A percentile compares a stretch with the other conserved stretches of the same genome.
These are phyloP conservation scores for Eupithecia subumbrata DNA, from an alignment of 2,888 invertebrate species.

Conservation along the genomic window DNA sequence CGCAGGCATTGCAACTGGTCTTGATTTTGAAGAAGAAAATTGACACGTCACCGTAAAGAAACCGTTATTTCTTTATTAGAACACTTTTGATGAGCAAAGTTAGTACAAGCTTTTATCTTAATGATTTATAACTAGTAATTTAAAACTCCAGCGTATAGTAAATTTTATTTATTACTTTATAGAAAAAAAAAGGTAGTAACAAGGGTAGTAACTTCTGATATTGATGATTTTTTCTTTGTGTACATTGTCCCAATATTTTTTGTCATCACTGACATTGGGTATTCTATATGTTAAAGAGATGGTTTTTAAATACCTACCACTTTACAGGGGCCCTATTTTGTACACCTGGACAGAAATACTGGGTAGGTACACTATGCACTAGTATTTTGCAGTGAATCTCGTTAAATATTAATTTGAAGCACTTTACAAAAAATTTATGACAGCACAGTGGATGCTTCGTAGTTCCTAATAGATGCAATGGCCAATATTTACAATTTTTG, in stretches of 20 bases:
- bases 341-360: neutral
- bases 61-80: neutral
- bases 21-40: neutral
- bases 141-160: neutral
- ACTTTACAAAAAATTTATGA: neutral
- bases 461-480: slow-evolving; percentile 4
- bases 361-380: neutral
- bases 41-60: neutral
- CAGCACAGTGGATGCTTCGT: neutral
- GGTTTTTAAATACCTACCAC: neutral
- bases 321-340: neutral
- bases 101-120: neutral
- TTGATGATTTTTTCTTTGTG: neutral
- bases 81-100: slow-evolving; percentile 13
- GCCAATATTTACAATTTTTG: neutral
- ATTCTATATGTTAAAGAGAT: neutral
- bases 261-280: neutral
- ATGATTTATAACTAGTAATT: neutral
- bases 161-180: neutral
- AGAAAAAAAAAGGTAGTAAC: no score
- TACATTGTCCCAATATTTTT: neutral
- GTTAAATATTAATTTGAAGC: neutral
- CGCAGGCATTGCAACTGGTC: neutral
- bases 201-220: no score
- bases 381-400: neutral